Base-by-base conservation (phyloP, 2,888 invertebrate species). In the Cyaniris semiargus region DNA sequence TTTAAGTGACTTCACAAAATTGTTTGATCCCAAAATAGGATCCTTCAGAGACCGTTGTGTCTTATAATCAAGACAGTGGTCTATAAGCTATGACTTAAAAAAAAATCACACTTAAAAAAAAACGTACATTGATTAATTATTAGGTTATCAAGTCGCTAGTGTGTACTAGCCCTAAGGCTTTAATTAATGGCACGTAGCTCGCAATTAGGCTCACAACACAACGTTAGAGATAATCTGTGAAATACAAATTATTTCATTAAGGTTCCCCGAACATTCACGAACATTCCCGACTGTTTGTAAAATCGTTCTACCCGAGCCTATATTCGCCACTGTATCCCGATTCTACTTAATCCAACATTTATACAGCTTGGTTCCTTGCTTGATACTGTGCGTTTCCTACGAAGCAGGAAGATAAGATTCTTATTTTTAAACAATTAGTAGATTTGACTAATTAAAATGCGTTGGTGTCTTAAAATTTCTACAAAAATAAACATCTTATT, bases 161-260 rank as follows among this genome's bases (percentile, higher is more conserved):
- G 23, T 4, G 60, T 23, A 3, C 21, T 21, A 10, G 60, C 1
- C 58, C 58, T 58, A 58, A 7, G 6, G 60, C 1, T 13, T 60
- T 60, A 60, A 60, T 23, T 23, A 60, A 21, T 60, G 60, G 60
- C 60, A 66, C 10, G 27, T 23, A 58, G n/a, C 21, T 21, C 58
- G 58, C 58, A 66, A 66, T 66, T 66, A 27, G 60, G 27, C 60
- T 66, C 27, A 66, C 23, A 23, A 23, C 60, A 10, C 23, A 66
- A 23, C 60, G 60, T 66, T 66, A 66, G 60, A 27, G 27, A 66
- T 66, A 66, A 66, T 66, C 60, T 23, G 23, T 23, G 60, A 23
- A 66, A 23, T 66, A 66, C 60, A 13, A 53, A 53, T 53, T 27
- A 66, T 27, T 66, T 66, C 60, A 66, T 66, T 66, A 66, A 4